A percentile compares a stretch with the other conserved stretches of the same genome.
Conservation (phyloP, 2,888 invertebrate species). For the Amblyjoppa proteus region DNA sequence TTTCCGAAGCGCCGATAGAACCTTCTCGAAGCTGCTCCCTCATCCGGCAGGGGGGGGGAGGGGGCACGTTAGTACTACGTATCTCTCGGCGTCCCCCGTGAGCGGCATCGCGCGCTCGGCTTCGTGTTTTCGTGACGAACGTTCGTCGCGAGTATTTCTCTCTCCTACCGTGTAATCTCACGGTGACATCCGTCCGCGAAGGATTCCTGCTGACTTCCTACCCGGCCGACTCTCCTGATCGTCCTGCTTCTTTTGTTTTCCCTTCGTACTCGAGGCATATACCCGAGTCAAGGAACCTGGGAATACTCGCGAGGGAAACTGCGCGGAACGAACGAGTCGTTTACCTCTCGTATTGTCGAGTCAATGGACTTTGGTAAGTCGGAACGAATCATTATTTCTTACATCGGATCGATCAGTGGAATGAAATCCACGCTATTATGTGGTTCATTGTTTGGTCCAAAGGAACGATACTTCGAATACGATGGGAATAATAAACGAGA, state of each 20-base stretch:
- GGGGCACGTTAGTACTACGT: slow-evolving; percentile 25
- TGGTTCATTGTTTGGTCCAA: background rate
- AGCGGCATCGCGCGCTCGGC: slow-evolving; percentile 38
- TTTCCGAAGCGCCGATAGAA: background rate
- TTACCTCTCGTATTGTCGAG: slow-evolving; percentile 20
- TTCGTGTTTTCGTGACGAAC: slow-evolving; percentile 58
- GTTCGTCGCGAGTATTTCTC: slow-evolving; percentile 52
- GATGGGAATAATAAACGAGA: too few relatives aligned
- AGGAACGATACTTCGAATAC: background rate
- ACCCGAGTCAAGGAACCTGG: slow-evolving; percentile 55
- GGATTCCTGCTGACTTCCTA: slow-evolving; percentile 64
- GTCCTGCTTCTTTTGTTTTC: slow-evolving; percentile 47
- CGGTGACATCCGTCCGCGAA: slow-evolving; percentile 61
- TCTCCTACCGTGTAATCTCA: slow-evolving; percentile 56
- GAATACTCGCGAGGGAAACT: slow-evolving; percentile 33
- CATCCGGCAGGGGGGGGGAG: slow-evolving; percentile 13
- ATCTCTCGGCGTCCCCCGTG: slow-evolving; percentile 19
- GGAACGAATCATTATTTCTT: background rate
- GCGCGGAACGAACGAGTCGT: slow-evolving; percentile 24
- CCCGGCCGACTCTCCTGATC: slow-evolving; percentile 17
- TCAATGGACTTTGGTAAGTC: slow-evolving; percentile 8
- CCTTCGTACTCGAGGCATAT: slow-evolving; percentile 29
- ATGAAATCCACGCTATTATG: background rate
- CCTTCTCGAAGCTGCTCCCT: slow-evolving; percentile 9
- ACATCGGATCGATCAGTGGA: background rate